Percentiles rank a stretch among this genome's conserved stretches.
Conservation (phyloP, 2,888 invertebrate species). For the Archaeoteleia sp. region DNA sequence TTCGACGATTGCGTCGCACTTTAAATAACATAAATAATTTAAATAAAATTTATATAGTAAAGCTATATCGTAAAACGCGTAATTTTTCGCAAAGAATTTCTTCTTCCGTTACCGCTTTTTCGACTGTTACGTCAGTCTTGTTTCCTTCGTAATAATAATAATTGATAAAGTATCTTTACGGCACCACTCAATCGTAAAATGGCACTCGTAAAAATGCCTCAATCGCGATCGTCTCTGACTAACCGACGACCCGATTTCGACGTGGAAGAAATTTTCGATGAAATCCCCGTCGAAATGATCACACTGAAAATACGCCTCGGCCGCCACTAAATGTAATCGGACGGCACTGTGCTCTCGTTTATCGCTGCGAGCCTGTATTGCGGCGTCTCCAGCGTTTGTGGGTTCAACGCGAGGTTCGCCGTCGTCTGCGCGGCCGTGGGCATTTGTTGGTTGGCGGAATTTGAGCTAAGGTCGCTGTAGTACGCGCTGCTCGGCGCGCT, state of each 20-base stretch:
- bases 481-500: constrained; percentile 84
- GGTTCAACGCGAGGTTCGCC: constrained; percentile 51
- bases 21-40: too few relatives aligned
- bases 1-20: too few relatives aligned
- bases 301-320: constrained; percentile 37
- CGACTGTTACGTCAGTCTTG: constrained; percentile 9
- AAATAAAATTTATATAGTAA: too few relatives aligned
- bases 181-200: constrained; percentile 10
- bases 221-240: constrained; percentile 47
- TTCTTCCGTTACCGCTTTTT: not conserved
- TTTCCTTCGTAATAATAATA: constrained; percentile 12
- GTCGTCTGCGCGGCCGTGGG: constrained; percentile 50
- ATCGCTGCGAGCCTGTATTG: constrained; percentile 72
- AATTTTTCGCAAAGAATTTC: not conserved
- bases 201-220: constrained; percentile 33
- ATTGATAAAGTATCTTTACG: constrained; percentile 9
- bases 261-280: constrained; percentile 41
- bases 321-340: constrained; percentile 69
- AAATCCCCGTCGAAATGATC: constrained; percentile 32
- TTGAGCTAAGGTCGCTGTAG: constrained; percentile 80
- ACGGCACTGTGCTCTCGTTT: constrained; percentile 69
- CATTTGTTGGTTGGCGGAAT: constrained; percentile 69
- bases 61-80: too few relatives aligned
- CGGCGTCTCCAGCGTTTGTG: constrained; percentile 59
- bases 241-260: constrained; percentile 43